Evolutionary conservation across 2,888 invertebrate genomes (phyloP).

Genomic region (Xestobium rufovillosum): DNA sequence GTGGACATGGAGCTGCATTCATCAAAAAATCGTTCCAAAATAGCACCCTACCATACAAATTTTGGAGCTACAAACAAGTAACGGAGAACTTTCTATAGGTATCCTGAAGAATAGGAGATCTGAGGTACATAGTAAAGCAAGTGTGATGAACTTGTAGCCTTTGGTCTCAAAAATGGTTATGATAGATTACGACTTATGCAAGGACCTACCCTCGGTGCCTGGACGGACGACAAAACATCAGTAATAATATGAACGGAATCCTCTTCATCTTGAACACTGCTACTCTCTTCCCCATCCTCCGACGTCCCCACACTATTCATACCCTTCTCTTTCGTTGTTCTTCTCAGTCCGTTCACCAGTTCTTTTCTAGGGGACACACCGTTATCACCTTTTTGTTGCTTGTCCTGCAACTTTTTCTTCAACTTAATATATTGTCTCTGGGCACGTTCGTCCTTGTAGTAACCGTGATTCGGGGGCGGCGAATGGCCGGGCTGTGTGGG

Average conservation of each 20-base stretch:
- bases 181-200: too few species aligned
- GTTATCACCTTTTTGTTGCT: conserved; percentile 33
- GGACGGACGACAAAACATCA: conserved; percentile 66
- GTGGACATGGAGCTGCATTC: too few species aligned
- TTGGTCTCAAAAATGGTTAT: too few species aligned
- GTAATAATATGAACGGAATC: conserved; percentile 61
- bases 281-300: conserved; percentile 71
- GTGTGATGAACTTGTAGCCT: too few species aligned
- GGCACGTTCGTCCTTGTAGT: conserved; percentile 71
- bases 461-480: conserved; percentile 44
- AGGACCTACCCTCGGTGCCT: conserved; percentile 64
- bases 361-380: conserved; percentile 54
- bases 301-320: conserved; percentile 61
- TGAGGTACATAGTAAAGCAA: too few species aligned
- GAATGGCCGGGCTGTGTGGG: conserved; percentile 62
- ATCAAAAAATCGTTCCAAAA: too few species aligned
- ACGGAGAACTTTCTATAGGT: too few species aligned
- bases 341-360: conserved; percentile 48
- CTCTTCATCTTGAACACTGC: conserved; percentile 66
- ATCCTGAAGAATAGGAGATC: too few species aligned
- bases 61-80: too few species aligned
- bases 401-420: conserved; percentile 62
- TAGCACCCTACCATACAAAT: too few species aligned
- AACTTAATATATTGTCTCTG: conserved; percentile 71
- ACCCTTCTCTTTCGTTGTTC: conserved; percentile 44